Evolutionary conservation across 1,140 invertebrate species (phyloP), one percentile per base, ranked within the genome.

Genomic region (Idris sp.): DNA sequence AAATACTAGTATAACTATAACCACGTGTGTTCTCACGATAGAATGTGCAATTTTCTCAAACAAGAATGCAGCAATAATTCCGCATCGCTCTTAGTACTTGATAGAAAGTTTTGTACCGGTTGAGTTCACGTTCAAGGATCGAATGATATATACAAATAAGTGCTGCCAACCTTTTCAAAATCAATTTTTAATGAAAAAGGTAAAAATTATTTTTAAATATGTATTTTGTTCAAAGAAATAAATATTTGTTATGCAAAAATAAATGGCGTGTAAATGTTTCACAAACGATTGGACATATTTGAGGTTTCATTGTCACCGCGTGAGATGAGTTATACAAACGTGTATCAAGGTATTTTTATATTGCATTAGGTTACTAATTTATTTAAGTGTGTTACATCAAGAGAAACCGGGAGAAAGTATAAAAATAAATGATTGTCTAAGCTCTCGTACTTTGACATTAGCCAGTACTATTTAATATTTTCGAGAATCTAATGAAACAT

Each of bases 41-140:
- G 36, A 75, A 58, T 56, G 62, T 73, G 54, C 53, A 77, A 74
- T 69, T 77, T 77, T 54, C 64, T 77, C 51, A 71, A 74, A 68
- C 56, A 48, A 58, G 62, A 74, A 77, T 64, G 53, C 54, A 49
- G 68, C 68, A 58, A 72, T 64, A 72, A 67, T 65, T 71, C 65
- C 31, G 40, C 53, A 59, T 25, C 65, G 59, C 40, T 13, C 64
- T 58, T 43, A 71, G 51, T 76, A 44, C 54, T 41, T 40, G 61
- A 59, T 76, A 76, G 74, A 76, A 76, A 76, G 74, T 76, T n/a
- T 69, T 53, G 53, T 59, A 49, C 68, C 48, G 51, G 44, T 75
- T 64, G 73, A 75, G 73, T 69, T 75, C 73, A 75, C 56, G 74
- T 71, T 71, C 65, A 71, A 71, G 65, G 74, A 71, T 76, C 48